These are phyloP conservation scores for Phrynocephalus forsythii DNA, from an alignment of 2,797 vertebrate genomes.

Conservation along the genomic window DNA sequence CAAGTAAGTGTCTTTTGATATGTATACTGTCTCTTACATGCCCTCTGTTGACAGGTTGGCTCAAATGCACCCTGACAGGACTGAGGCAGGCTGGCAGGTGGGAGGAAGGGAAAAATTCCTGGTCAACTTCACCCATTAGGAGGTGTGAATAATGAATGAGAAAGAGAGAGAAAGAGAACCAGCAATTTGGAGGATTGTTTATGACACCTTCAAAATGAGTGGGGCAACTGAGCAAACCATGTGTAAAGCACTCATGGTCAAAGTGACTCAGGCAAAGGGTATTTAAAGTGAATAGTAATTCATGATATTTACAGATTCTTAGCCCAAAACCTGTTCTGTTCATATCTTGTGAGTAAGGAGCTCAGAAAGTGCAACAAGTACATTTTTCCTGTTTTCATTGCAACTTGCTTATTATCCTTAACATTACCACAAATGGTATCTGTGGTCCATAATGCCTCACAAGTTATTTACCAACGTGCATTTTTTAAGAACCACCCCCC, in stretches of 20 bases:
- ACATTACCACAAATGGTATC: background rate
- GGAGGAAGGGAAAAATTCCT: background rate
- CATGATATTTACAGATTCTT: background rate
- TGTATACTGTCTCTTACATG: background rate
- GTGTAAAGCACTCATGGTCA: background rate
- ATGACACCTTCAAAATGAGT: background rate
- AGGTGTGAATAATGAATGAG: background rate
- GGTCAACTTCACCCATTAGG: background rate
- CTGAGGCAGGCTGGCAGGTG: background rate
- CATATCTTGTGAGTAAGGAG: background rate
- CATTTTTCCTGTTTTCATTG: too few species aligned
- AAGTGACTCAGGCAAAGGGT: background rate
- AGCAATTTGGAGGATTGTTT: background rate
- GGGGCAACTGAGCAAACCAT: background rate
- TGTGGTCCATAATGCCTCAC: background rate
- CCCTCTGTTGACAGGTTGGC: background rate
- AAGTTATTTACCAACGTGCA: background rate
- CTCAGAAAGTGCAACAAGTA: too few species aligned
- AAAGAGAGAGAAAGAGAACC: too few species aligned
- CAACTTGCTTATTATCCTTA: background rate
- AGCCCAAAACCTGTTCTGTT: background rate
- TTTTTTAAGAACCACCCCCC: too few species aligned
- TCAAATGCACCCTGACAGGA: background rate
- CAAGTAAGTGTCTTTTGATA: background rate
- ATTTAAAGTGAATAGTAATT: background rate